Base-by-base conservation (phyloP, 2,888 invertebrate genomes). In the Nemotelus pantherinus region DNA sequence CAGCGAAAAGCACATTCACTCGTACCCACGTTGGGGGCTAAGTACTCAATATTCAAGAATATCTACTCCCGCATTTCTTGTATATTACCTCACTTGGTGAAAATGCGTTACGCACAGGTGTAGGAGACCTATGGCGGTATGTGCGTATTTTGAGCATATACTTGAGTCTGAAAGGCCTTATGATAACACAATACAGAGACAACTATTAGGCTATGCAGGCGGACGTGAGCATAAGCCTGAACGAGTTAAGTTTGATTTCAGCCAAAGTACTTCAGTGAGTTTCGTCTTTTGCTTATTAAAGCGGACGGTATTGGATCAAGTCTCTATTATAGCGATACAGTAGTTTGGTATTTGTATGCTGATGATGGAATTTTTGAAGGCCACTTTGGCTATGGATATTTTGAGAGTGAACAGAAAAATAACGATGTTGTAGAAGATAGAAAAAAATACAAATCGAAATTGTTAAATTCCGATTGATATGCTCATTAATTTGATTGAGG, bases 401-500 rank as follows among this genome's bases (percentile, higher is more conserved):
- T 25, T 25, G 25, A 25, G 25, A 25, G 25, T 25, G 57, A 55
- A 39, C 5, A 43, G 41, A 39, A 47, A 9, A 70, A 70, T 58
- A 25, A 44, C 44, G 10, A 43, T 43, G 65, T 39, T 4, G 45
- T 39, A 25, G 55, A 39, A 3, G 48, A 72, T 41, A 53, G 48
- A 72, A 55, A 48, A 45, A 45, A 41, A 58, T n/a, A 71, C 7
- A 57, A 72, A 39, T 71, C 47, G 43, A 45, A 41, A 43, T 60
- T 60, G 60, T 63, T 74, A 60, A 74, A 74, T 74, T 60, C 48
- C 74, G 48, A 63, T 74, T 74, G 74, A 74, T 74, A 74, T 74
- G 74, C 60, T 48, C 74, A 74, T 74, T 74, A 74, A 50, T 48
- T 60, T 74, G 60, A 74, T 74, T 74, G 63, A 74, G 74, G 74